Evolutionary conservation across 2,888 invertebrate genomes (phyloP).

Genomic region (Steinernema carpocapsae): DNA sequence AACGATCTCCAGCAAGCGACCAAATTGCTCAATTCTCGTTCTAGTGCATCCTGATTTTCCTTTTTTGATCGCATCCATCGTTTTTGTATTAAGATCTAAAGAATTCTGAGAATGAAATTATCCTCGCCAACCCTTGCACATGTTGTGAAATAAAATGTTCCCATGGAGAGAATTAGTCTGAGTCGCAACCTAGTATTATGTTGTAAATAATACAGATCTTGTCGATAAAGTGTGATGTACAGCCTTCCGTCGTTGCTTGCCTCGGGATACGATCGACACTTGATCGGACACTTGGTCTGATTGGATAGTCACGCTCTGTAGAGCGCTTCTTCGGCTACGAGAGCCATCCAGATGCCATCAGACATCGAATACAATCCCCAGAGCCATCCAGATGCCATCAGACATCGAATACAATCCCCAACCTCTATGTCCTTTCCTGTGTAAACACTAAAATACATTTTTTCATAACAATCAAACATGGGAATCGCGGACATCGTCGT

Average conservation of each 20-base stretch:
- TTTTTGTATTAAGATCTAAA: neutral
- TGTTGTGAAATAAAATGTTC: conserved; percentile 9
- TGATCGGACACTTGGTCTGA: too few relatives aligned
- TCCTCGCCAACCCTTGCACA: neutral
- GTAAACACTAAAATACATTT: neutral
- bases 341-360: too few relatives aligned
- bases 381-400: too few relatives aligned
- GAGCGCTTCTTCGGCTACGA: too few relatives aligned
- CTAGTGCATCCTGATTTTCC: neutral
- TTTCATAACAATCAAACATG: neutral
- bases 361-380: too few relatives aligned
- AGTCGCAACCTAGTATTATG: conserved; percentile 22
- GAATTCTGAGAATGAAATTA: neutral
- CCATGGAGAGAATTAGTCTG: neutral
- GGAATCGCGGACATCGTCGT: neutral
- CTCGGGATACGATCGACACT: too few relatives aligned
- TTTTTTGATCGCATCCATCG: neutral
- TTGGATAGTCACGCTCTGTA: too few relatives aligned
- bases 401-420: too few relatives aligned
- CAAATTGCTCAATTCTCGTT: neutral
- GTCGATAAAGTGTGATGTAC: conserved; percentile 9
- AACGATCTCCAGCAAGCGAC: neutral
- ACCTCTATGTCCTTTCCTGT: neutral
- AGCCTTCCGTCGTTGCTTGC: neutral
- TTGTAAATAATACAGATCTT: conserved; percentile 15